Conservation (phyloP, 2,797 vertebrate species). For the Vespertilio murinus region DNA sequence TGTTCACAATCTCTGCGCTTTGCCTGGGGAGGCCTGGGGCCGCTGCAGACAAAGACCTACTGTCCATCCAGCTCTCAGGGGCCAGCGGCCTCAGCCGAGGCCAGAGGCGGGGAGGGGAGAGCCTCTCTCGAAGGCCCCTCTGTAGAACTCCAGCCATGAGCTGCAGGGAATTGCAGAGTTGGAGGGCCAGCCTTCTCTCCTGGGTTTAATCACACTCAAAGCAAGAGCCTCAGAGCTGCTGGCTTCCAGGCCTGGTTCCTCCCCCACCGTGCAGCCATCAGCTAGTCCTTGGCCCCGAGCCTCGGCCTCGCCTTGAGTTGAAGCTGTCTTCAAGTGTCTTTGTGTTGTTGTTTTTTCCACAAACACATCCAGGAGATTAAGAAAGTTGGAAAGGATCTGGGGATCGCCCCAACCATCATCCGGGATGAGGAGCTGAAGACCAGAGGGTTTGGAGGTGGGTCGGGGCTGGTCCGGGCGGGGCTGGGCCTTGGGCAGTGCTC, state of each 20-base stretch:
- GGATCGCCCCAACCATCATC: slow-evolving; percentile 93
- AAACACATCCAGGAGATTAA: slow-evolving; percentile 92
- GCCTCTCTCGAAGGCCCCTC: background rate
- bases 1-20: background rate
- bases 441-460: slow-evolving; percentile 95
- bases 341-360: slow-evolving; percentile 72
- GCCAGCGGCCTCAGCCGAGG: background rate
- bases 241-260: background rate
- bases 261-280: background rate
- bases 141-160: background rate
- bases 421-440: slow-evolving; percentile 94
- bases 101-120: background rate
- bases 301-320: background rate
- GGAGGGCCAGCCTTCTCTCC: background rate
- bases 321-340: background rate
- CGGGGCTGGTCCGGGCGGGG: background rate
- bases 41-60: background rate
- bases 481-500: background rate
- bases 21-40: background rate
- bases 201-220: background rate
- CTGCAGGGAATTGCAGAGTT: background rate
- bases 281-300: background rate
- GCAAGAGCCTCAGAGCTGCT: background rate
- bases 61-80: accelerated
- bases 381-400: slow-evolving; percentile 91